Evolutionary conservation across 2,113 vertebrate species (phyloP).

Genomic region (Vulpes vulpes): DNA sequence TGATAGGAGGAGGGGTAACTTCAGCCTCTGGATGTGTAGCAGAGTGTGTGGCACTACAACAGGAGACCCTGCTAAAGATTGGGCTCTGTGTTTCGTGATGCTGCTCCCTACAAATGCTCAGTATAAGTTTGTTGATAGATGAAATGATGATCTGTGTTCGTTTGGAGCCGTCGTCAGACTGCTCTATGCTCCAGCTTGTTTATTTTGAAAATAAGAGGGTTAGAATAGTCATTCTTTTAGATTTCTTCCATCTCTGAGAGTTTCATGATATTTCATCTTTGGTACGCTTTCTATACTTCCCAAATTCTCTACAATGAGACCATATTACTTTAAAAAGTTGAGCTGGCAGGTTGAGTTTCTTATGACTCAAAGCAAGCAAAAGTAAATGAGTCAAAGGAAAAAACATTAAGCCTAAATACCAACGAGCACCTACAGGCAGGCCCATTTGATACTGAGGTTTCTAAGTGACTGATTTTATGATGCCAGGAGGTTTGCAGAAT

Average conservation of each 20-base stretch:
- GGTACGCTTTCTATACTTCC: not conserved
- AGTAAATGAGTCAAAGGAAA: conserved; percentile 26
- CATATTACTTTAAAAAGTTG: not conserved
- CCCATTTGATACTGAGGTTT: not conserved
- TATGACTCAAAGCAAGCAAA: conserved; percentile 17
- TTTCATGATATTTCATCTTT: not conserved
- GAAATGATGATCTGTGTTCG: not conserved
- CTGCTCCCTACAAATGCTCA: not conserved
- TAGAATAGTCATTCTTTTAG: not conserved
- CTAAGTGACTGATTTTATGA: not conserved
- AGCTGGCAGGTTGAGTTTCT: not conserved
- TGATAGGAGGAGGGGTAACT: not conserved
- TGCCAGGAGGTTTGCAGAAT: not conserved
- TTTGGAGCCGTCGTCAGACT: too few relatives aligned
- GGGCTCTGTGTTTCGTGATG: not conserved
- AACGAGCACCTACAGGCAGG: not conserved
- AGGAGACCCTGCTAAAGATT: not conserved
- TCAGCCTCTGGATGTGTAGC: not conserved
- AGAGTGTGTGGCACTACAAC: not conserved
- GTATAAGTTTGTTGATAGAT: too few relatives aligned
- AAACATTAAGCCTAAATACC: not conserved
- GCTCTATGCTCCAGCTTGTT: not conserved
- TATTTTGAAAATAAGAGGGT: not conserved
- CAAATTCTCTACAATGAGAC: not conserved
- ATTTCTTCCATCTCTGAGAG: not conserved